phyloP scores from a whole-genome alignment of 2,797 vertebrate genomes.

The Parauchenoglanis ngamensis region DNA sequence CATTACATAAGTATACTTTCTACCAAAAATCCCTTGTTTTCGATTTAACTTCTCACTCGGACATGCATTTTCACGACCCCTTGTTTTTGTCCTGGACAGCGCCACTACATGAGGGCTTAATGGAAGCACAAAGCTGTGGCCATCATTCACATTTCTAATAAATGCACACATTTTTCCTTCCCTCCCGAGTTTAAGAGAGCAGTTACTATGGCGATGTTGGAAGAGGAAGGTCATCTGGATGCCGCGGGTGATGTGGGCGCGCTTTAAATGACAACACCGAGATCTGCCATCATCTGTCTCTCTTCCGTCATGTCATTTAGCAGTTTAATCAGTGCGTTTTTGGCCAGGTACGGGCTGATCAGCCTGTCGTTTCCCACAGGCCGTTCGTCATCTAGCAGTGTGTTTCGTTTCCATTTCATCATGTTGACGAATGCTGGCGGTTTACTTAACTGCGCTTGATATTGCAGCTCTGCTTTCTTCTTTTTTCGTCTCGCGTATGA shows the following conservation, averaged over 20 bases:
- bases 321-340: slow-evolving; percentile 36
- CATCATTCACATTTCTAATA: slow-evolving; percentile 5
- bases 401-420: not conserved
- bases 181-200: slow-evolving; percentile 54
- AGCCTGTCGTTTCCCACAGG: not conserved
- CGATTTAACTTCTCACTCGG: not conserved
- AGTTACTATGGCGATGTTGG: slow-evolving; percentile 71
- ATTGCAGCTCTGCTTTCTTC: not conserved
- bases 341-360: slow-evolving; percentile 12
- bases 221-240: slow-evolving; percentile 62
- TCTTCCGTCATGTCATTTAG: slow-evolving; percentile 23
- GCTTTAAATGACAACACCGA: slow-evolving; percentile 15
- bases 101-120: slow-evolving; percentile 38
- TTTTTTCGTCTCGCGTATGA: not conserved
- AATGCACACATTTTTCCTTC: slow-evolving; percentile 11
- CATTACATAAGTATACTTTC: slow-evolving; percentile 53
- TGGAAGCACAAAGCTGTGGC: slow-evolving; percentile 21
- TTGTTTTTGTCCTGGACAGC: not conserved
- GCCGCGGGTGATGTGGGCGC: slow-evolving; percentile 49
- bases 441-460: not conserved
- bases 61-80: slow-evolving; percentile 43
- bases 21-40: slow-evolving; percentile 33
- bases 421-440: not conserved
- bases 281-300: slow-evolving; percentile 32
- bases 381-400: not conserved